Evolutionary conservation across 2,888 invertebrate species (phyloP), one percentile per base, ranked within the genome.

Genomic region (Adelphocoris suturalis): DNA sequence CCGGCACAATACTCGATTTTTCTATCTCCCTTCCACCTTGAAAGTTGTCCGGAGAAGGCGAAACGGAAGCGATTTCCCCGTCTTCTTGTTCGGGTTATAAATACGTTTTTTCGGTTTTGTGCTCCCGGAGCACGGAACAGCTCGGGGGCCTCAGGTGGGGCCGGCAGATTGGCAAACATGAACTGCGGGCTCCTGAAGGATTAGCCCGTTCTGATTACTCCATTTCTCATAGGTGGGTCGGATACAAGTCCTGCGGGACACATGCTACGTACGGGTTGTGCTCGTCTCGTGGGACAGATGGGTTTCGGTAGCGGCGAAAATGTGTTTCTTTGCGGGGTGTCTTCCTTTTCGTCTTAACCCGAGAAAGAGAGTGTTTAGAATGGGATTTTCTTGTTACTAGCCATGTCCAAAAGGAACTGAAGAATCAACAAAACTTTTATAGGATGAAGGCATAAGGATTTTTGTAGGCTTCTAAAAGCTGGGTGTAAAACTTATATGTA

Each of bases 131-230:
- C 86, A 87, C 86, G 86, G 76, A 87, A 19, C 37, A n/a, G n/a
- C 19, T 12, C 13, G 28, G 61, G 16, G 46, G 82, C 12, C 81
- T 27, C 89, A 89, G 89, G 89, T 89, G 89, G 88, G 27, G n/a
- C 27, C 28, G 28, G 27, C 57, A 82, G 89, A 89, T 89, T 89
- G 89, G 68, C 81, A 89, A 89, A 89, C 89, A 89, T 89, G 89
- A 76, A 61, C 82, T 82, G 89, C 28, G 76, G 16, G 88, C 23
- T 27, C 52, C 89, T 81, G 78, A 88, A 88, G 88, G 88, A 88
- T 88, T 88, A 88, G 88, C 78, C 80, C 27, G 11, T 12, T n/a
- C 28, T 78, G 88, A 88, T 87, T 87, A 87, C 76, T 87, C 76
- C 86, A 87, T 87, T 87, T 87, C 76, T 87, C 86, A 85, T 84